Percentiles rank a stretch among this genome's conserved stretches.
Conservation (phyloP, 2,113 vertebrate genomes). For the Phodopus roborovskii region DNA sequence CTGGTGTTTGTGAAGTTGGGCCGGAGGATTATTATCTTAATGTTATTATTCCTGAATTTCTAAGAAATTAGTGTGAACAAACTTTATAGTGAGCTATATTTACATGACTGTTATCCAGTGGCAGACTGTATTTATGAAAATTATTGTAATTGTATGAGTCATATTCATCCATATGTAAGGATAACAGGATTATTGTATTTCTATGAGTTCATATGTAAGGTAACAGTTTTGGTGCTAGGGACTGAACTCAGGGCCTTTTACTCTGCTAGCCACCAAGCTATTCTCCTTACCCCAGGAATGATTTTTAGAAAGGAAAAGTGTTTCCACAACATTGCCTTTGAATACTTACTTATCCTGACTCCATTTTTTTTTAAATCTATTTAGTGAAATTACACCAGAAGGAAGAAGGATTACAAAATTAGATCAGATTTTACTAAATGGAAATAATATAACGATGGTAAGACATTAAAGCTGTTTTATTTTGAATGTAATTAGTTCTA, state of each 20-base stretch:
- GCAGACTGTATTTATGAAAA: background rate
- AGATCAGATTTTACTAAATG: constrained; percentile 98
- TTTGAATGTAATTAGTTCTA: background rate
- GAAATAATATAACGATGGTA: constrained; percentile 99
- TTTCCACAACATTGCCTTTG: constrained; percentile 50
- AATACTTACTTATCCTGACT: constrained; percentile 46
- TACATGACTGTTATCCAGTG: background rate
- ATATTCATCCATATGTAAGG: background rate
- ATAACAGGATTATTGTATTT: background rate
- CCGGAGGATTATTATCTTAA: constrained; percentile 4
- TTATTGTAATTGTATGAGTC: background rate
- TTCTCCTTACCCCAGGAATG: background rate
- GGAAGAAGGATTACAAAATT: constrained; percentile 98
- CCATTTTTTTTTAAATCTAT: constrained; percentile 62
- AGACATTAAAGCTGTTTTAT: constrained; percentile 59
- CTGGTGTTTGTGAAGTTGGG: constrained; percentile 23
- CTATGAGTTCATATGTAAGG: background rate
- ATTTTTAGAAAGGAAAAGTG: background rate
- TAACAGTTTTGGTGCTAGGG: background rate
- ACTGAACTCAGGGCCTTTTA: background rate
- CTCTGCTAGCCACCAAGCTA: background rate
- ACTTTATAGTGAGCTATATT: background rate
- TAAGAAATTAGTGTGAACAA: constrained; percentile 38
- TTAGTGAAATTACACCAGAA: constrained; percentile 97
- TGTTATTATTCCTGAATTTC: constrained; percentile 19